These are phyloP conservation scores for Lochmaea capreae DNA, from an alignment of 2,888 invertebrate genomes.

Conservation along the genomic window DNA sequence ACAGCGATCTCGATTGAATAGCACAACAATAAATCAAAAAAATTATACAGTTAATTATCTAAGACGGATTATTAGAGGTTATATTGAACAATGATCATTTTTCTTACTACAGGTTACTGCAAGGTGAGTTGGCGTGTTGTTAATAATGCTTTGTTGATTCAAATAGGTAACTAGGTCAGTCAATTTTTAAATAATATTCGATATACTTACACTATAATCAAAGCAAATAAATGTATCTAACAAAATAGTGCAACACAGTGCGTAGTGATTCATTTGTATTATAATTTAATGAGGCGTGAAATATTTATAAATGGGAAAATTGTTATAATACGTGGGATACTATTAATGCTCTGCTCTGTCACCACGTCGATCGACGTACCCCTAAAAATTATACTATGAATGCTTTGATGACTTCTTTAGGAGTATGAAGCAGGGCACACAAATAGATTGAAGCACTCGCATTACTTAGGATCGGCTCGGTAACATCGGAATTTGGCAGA, in stretches of 20 bases:
- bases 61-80: background rate
- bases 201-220: constrained; percentile 3
- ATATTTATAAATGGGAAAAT: no score
- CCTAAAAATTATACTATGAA: no score
- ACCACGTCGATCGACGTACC: no score
- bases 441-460: no score
- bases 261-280: no score
- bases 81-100: constrained; percentile 1
- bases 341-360: no score
- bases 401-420: no score
- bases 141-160: constrained; percentile 4
- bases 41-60: constrained; percentile 16
- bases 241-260: background rate
- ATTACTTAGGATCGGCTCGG: no score
- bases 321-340: no score
- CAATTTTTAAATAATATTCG: constrained; percentile 4
- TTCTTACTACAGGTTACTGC: constrained; percentile 1
- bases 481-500: no score
- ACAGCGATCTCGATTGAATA: constrained; percentile 3
- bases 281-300: no score
- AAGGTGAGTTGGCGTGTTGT: constrained; percentile 11
- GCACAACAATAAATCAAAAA: background rate
- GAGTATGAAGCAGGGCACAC: no score
- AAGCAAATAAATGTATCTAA: background rate
- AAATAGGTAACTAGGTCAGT: constrained; percentile 9